Base-by-base conservation (phyloP, 2,888 invertebrate species). In the Dicyrtoma fusca region DNA sequence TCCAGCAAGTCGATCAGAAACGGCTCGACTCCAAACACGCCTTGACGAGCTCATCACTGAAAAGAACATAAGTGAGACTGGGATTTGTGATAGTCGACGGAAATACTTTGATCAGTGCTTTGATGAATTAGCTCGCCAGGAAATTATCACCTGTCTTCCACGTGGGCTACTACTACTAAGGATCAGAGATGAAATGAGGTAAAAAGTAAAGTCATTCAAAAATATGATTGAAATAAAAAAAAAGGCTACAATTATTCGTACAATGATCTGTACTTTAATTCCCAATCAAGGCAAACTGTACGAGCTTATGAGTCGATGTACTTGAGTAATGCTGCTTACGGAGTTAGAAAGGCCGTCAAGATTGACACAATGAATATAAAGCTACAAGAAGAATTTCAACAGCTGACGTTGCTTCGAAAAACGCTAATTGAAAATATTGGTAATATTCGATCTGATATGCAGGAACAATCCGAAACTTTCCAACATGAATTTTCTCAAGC, bases 141-240 rank as follows among this genome's bases (percentile, higher is more conserved):
- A 69, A 61, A n/a, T 61, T 17, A 49, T 69, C 3, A 45, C 23
- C 13, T 69, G 61, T 49, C 45, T 19, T 19, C 69, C 61, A 5
- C 23, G 69, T 10, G 69, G 69, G 6, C 61, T 69, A 11, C 61
- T 61, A 1, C 47, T 69, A 1, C 49, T 69, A 8, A 14, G 69
- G n/a, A 69, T 69, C 4, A 21, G 69, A 34, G 69, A 69, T 61
- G 69, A 69, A 69, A 42, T 69, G 4, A 45, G 69, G 69, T 69
- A n/a, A 45, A 26, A 13, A 10, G 14, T 11, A 19, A 34, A 34
- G 34, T n/a, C n/a, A n/a, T n/a, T n/a, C n/a, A n/a, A n/a, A n/a
- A n/a, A n/a, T n/a, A n/a, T n/a, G n/a, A n/a, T n/a, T n/a, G n/a
- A n/a, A n/a, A n/a, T n/a, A n/a, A n/a, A n/a, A n/a, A 34, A 34